A percentile compares a stretch with the other conserved stretches of the same genome.
These are phyloP conservation scores for Nineta flava DNA, from an alignment of 2,888 invertebrate genomes.

Conservation along the genomic window DNA sequence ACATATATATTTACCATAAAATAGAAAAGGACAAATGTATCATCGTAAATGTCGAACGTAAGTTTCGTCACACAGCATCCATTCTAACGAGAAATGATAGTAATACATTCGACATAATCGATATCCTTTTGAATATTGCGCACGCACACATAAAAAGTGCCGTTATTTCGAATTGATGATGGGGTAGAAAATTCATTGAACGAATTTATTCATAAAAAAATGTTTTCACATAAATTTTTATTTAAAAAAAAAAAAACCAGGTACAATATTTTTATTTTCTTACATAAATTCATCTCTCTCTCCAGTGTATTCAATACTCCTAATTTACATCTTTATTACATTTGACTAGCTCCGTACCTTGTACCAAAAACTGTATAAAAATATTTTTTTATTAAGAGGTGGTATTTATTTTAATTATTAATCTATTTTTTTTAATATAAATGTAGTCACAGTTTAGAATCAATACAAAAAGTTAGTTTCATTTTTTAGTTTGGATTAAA, in stretches of 20 bases:
- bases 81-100: no score
- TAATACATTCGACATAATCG: no score
- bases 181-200: not conserved
- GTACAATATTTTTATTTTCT: slow-evolving; percentile 1
- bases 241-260: not conserved
- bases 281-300: not conserved
- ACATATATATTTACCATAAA: no score
- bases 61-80: no score
- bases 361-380: slow-evolving; percentile 5
- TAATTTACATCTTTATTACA: slow-evolving; percentile 28
- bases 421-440: no score
- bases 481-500: no score
- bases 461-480: no score
- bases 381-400: slow-evolving; percentile 1
- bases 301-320: slow-evolving; percentile 6
- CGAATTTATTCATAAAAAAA: not conserved
- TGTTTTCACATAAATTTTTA: not conserved
- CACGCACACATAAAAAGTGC: not conserved
- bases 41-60: no score
- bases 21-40: no score
- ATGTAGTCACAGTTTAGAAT: no score
- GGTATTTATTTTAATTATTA: not conserved
- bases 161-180: not conserved
- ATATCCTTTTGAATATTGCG: no score
- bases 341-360: slow-evolving; percentile 6